phyloP scores from a whole-genome alignment of 2,113 vertebrate genomes.

The Sapajus apella region DNA sequence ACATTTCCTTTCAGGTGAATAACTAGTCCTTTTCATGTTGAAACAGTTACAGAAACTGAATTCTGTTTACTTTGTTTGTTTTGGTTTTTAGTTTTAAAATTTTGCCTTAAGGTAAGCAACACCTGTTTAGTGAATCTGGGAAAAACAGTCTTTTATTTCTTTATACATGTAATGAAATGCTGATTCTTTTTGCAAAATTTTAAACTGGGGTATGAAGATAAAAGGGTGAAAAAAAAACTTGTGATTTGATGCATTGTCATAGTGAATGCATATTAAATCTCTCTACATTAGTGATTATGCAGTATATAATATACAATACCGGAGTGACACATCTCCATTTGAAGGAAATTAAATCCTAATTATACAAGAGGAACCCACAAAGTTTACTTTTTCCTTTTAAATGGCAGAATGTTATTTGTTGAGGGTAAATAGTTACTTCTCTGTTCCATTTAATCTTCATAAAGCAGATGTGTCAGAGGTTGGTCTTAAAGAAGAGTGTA shows the following conservation, averaged over 20 bases:
- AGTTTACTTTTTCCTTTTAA: not conserved
- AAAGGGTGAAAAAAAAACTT: not conserved
- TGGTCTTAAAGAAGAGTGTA: not conserved
- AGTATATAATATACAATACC: not conserved
- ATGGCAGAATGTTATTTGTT: not conserved
- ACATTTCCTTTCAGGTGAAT: too few relatives aligned
- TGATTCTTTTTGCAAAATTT: too few relatives aligned
- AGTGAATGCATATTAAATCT: not conserved
- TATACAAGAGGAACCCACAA: not conserved
- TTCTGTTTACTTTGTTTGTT: too few relatives aligned
- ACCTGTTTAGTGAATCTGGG: too few relatives aligned
- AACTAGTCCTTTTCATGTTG: too few relatives aligned
- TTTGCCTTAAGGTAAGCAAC: too few relatives aligned
- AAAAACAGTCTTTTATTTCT: too few relatives aligned
- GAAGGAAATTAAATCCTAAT: not conserved
- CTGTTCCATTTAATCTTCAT: not conserved
- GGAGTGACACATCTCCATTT: not conserved
- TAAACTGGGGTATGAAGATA: not conserved
- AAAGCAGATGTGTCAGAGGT: not conserved
- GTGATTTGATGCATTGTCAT: not conserved
- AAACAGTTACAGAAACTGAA: too few relatives aligned
- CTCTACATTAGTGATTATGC: not conserved
- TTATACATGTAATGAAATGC: too few relatives aligned
- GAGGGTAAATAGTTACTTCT: not conserved
- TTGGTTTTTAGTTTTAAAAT: too few relatives aligned